Percentiles rank a stretch among this genome's conserved stretches.
Evolutionary conservation across 2,888 invertebrate species (phyloP).

Genomic region (Oscheius onirici): DNA sequence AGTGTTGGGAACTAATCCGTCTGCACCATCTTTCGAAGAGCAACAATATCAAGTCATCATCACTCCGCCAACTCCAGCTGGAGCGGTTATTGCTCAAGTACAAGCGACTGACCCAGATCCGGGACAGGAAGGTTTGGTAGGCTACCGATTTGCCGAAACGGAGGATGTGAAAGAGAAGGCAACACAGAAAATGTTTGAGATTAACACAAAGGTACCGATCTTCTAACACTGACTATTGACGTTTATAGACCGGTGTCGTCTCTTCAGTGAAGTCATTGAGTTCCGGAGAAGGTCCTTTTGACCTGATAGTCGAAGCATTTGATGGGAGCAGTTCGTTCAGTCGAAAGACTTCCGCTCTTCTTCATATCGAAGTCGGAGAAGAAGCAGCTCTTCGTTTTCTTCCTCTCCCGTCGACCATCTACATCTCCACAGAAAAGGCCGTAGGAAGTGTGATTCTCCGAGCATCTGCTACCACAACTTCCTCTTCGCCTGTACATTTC

Average conservation of each 20-base stretch:
- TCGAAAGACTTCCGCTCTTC: slow-evolving; percentile 35
- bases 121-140: slow-evolving; percentile 57
- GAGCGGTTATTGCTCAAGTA: slow-evolving; percentile 54
- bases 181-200: slow-evolving; percentile 29
- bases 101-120: slow-evolving; percentile 66
- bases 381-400: slow-evolving; percentile 56
- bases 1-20: slow-evolving; percentile 60
- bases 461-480: slow-evolving; percentile 37
- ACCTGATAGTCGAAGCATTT: slow-evolving; percentile 58
- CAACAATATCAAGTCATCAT: slow-evolving; percentile 54
- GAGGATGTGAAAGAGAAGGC: neutral
- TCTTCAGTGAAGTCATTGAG: slow-evolving; percentile 43
- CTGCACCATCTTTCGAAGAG: slow-evolving; percentile 65
- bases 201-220: slow-evolving; percentile 36
- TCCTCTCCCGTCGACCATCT: slow-evolving; percentile 67
- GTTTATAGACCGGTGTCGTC: slow-evolving; percentile 57
- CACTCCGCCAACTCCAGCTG: slow-evolving; percentile 52
- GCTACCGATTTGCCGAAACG: slow-evolving; percentile 13
- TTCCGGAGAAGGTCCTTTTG: slow-evolving; percentile 54
- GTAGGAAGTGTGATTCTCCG: slow-evolving; percentile 60
- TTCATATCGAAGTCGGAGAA: slow-evolving; percentile 43
- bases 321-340: slow-evolving; percentile 39
- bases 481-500: slow-evolving; percentile 41
- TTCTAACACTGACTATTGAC: neutral
- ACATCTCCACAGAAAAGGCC: slow-evolving; percentile 66